Conservation (phyloP, 2,888 invertebrate genomes). For the Tachina lurida region DNA sequence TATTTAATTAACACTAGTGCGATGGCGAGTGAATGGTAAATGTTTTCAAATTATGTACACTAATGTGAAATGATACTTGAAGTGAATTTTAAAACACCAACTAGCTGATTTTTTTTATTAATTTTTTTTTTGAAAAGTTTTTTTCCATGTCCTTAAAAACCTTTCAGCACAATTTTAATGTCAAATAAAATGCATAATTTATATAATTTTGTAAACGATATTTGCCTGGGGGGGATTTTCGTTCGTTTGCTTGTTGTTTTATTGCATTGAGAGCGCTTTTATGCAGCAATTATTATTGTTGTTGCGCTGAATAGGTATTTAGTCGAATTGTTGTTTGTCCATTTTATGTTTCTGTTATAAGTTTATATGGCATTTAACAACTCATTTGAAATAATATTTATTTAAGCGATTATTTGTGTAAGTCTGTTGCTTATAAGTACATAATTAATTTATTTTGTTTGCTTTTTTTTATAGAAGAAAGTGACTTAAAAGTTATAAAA, state of each 20-base stretch:
- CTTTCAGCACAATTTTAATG: conserved; percentile 53
- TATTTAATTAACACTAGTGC: conserved; percentile 60
- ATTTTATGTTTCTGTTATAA: conserved; percentile 22
- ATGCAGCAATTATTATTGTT: conserved; percentile 12
- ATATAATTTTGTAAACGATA: conserved; percentile 52
- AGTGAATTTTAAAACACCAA: conserved; percentile 49
- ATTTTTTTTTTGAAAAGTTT: neutral
- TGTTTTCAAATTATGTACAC: conserved; percentile 16
- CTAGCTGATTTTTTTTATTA: conserved; percentile 4
- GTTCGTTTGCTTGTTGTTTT: conserved; percentile 27
- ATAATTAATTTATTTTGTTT: conserved; percentile 13
- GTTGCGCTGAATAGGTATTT: conserved; percentile 12
- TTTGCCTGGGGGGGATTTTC: conserved; percentile 1
- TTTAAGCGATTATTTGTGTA: neutral
- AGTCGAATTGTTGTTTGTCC: conserved; percentile 24
- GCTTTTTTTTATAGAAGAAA: neutral
- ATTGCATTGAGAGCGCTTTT: neutral
- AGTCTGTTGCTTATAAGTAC: neutral
- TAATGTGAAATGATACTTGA: conserved; percentile 13
- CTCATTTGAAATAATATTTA: conserved; percentile 8
- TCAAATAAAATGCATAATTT: conserved; percentile 50
- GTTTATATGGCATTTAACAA: conserved; percentile 16
- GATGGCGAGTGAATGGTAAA: conserved; percentile 1
- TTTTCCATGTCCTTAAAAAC: conserved; percentile 39
- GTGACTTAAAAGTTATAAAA: conserved; percentile 2